A percentile compares a stretch with the other conserved stretches of the same genome.
phyloP scores from a whole-genome alignment of 2,113 vertebrate species.

The Balaenoptera acutorostrata region DNA sequence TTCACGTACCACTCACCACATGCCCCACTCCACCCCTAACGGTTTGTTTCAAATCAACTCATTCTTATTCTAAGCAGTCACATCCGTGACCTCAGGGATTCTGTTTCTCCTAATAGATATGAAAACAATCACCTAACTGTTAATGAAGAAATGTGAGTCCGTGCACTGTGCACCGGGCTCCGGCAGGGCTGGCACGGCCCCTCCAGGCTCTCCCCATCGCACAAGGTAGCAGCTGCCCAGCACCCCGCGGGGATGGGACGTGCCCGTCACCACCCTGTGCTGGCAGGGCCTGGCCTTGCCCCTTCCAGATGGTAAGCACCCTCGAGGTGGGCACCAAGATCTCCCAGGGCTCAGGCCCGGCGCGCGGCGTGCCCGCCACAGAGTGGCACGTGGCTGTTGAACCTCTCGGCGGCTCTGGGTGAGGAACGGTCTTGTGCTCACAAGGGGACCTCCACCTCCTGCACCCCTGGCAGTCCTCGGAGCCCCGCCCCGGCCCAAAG shows the following conservation, averaged over 20 bases:
- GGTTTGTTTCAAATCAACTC: background rate
- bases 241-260: background rate
- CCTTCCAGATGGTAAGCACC: background rate
- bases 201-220: background rate
- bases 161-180: fast-evolving
- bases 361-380: background rate
- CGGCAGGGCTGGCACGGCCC: no score
- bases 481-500: background rate
- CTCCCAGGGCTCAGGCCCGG: background rate
- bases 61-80: background rate
- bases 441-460: background rate
- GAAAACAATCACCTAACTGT: background rate
- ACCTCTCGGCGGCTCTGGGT: background rate
- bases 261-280: background rate
- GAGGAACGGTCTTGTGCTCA: background rate
- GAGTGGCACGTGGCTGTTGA: background rate
- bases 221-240: background rate
- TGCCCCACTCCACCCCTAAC: background rate
- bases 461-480: no score
- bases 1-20: background rate
- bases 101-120: background rate
- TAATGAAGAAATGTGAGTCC: background rate
- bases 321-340: background rate
- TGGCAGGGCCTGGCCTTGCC: background rate
- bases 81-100: background rate